Evolutionary conservation across 1,140 invertebrate genomes (phyloP).

Genomic region (Myzus persicae): DNA sequence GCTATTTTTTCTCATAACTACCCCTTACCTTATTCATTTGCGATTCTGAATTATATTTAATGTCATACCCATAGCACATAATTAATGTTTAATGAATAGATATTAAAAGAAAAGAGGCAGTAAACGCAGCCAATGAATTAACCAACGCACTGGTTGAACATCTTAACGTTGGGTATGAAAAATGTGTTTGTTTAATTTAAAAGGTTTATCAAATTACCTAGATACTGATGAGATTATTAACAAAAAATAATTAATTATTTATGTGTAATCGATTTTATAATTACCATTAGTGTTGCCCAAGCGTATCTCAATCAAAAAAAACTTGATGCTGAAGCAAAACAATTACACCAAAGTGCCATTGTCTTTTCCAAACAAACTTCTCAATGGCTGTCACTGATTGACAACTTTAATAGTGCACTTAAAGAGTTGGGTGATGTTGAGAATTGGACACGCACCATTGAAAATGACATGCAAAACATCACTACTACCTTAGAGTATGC

Average conservation of each 20-base stretch:
- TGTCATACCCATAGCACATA: neutral
- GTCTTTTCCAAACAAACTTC: conserved; percentile 96
- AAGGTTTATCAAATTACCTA: neutral
- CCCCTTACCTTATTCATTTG: neutral
- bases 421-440: conserved; percentile 99
- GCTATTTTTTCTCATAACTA: conserved; percentile 31
- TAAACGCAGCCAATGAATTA: conserved; percentile 87
- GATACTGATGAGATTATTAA: neutral
- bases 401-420: conserved; percentile 92
- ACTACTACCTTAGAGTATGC: conserved; percentile 93
- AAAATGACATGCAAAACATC: conserved; percentile 93
- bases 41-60: neutral
- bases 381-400: conserved; percentile 93
- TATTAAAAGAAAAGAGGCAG: conserved; percentile 82
- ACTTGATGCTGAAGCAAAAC: conserved; percentile 95
- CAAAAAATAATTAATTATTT: neutral
- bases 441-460: conserved; percentile 97
- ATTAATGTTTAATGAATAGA: conserved; percentile 56
- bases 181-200: neutral
- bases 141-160: conserved; percentile 96
- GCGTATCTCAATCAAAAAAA: conserved; percentile 98
- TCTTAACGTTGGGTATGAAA: conserved; percentile 92
- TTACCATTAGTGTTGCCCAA: conserved; percentile 81
- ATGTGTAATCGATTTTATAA: neutral
- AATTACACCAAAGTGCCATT: conserved; percentile 91